Base-by-base conservation (phyloP, 1,140 invertebrate genomes). In the Eciton burchellii region DNA sequence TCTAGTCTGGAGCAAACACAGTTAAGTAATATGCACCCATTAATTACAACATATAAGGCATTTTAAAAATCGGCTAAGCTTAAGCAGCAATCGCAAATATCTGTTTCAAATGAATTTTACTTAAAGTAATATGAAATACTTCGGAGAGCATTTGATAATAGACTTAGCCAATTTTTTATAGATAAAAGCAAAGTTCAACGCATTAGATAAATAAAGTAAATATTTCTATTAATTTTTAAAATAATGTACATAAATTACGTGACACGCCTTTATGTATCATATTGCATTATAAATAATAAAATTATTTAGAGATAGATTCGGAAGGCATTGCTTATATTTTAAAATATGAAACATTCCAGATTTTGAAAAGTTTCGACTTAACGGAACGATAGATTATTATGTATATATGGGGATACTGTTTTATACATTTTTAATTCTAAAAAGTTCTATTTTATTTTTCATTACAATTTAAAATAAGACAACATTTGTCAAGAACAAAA, bases 111-210 rank as follows among this genome's bases (percentile, higher is more conserved):
- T 12, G 29, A 70, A 1, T 19, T 35, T 77, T 24, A 54, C 41
- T 72, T 57, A 57, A 49, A 62, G 1, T 19, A 4, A 56, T 70
- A 29, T 21, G n/a, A 77, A 26, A 54, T 43, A 68, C 43, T 14
- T n/a, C 35, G 24, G n/a, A 24, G 11, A 8, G 0, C 47, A 45
- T 63, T 21, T 35, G 8, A 21, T n/a, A 24, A 63, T 41, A 35
- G 56, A 43, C 74, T 79, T 68, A 57, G 63, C 74, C 63, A 79
- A 79, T 79, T 79, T 70, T 35, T 79, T 56, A 45, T 3, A 65
- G 35, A 76, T 21, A 45, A 11, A 68, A 79, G 74, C 74, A 79
- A 79, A 79, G 74, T 79, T 79, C 74, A 79, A 79, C 74, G 60
- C 21, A 54, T 12, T 19, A 54, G 11, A 45, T 9, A 56, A 19